Evolutionary conservation across 1,140 invertebrate genomes (phyloP), one percentile per base, ranked within the genome.

Genomic region (Theocolax elegans): DNA sequence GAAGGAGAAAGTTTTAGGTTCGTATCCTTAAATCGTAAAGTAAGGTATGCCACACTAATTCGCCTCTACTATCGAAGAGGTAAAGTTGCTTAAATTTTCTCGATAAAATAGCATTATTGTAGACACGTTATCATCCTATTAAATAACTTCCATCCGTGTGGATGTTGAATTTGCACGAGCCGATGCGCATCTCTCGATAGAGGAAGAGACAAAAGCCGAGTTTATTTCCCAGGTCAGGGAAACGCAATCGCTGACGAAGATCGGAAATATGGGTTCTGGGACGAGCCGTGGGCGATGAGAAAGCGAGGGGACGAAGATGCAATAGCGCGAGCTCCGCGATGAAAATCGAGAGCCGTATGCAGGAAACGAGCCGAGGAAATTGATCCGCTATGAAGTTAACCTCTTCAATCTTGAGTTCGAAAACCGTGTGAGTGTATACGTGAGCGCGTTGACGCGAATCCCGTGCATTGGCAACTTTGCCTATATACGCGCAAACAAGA

Each of bases 321-420:
- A n/a, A n/a, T n/a, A 62, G 3, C 7, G 17, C 13, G 19, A 13
- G 9, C 17, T 21, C 17, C 12, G 13, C 17, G 67, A 70, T 62
- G 59, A 29, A 63, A 70, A 48, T 71, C 23, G 51, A 19, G 54
- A 54, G 48, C 38, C 9, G 29, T 48, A 56, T 19, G 49, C 49
- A 17, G 68, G 38, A 64, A 71, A 71, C 54, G 53, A 66, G 44
- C 35, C 54, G 62, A 66, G 54, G 44, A 71, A 71, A 71, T 71
- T 71, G 62, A 66, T 66, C 54, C 31, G n/a, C 59, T 48, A 23
- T 48, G 40, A 70, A 63, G 29, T 46, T 56, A 70, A 70, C 49
- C 59, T 63, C 49, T 54, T 70, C 48, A 48, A 70, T 70, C 51
- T 63, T 54, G 67, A 53, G 31, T 19, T n/a, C 8, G 2, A 35